Evolutionary conservation across 1,140 invertebrate species (phyloP).

Genomic region (Ceratitis capitata): DNA sequence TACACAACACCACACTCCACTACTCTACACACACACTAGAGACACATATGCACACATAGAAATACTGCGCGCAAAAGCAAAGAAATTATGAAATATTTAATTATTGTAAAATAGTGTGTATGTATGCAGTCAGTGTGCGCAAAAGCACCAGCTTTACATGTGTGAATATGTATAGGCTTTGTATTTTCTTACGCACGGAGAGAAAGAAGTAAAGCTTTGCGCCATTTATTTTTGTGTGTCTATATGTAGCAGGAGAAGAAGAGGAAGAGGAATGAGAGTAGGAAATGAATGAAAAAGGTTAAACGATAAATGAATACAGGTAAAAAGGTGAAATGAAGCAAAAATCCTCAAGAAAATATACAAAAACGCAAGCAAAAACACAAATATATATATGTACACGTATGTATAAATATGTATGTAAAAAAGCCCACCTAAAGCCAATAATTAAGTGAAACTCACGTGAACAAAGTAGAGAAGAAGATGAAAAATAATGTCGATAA

Average conservation of each 20-base stretch:
- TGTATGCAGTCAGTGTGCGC: neutral
- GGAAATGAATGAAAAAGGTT: neutral
- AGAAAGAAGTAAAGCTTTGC: neutral
- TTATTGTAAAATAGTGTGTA: neutral
- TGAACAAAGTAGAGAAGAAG: neutral
- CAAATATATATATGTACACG: neutral
- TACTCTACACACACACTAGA: neutral
- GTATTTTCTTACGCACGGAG: neutral
- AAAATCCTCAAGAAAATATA: neutral
- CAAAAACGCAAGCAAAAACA: neutral
- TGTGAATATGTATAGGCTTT: neutral
- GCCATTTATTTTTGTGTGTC: neutral
- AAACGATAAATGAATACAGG: neutral
- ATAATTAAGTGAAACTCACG: neutral
- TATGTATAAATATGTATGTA: neutral
- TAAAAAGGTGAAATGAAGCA: neutral
- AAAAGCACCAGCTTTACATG: neutral
- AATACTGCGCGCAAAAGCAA: neutral
- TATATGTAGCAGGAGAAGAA: neutral
- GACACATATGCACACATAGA: neutral
- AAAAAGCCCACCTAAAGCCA: slow-evolving; percentile 32
- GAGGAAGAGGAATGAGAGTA: neutral
- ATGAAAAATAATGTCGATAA: slow-evolving; percentile 1
- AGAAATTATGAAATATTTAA: neutral
- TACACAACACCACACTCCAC: neutral